A percentile compares a stretch with the other conserved stretches of the same genome.
Evolutionary conservation across 2,888 invertebrate genomes (phyloP).

Genomic region (Andrena trimmerana): DNA sequence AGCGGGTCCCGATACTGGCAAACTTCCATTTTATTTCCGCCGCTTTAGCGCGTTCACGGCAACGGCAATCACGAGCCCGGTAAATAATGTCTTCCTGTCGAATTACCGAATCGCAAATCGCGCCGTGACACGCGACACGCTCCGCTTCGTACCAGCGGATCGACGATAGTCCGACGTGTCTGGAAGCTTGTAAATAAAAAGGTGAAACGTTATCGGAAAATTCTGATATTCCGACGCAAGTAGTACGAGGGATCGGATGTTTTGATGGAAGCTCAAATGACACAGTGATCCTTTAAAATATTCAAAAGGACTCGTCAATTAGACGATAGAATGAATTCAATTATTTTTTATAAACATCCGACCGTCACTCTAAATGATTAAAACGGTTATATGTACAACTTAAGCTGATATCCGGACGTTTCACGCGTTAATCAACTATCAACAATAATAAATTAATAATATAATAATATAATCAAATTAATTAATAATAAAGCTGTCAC

Average conservation of each 20-base stretch:
- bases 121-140: constrained; percentile 12
- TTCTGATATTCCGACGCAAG: not conserved
- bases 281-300: no score
- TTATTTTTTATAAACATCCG: no score
- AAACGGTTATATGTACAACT: no score
- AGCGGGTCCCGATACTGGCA: constrained; percentile 49
- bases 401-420: no score
- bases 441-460: no score
- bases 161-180: not conserved
- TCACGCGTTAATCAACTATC: not conserved
- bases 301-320: no score
- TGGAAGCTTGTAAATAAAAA: constrained; percentile 3
- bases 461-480: no score
- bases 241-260: not conserved
- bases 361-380: no score
- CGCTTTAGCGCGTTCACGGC: constrained; percentile 45
- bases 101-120: constrained; percentile 65
- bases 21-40: constrained; percentile 67
- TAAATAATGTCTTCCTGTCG: constrained; percentile 74
- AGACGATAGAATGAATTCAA: no score
- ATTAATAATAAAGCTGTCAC: not conserved
- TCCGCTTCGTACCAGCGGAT: constrained; percentile 31
- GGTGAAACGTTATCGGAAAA: not conserved
- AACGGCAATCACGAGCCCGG: constrained; percentile 46
- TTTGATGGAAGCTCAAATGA: not conserved